Base-by-base conservation (phyloP, 2,888 invertebrate genomes). In the Tridacna gigas region DNA sequence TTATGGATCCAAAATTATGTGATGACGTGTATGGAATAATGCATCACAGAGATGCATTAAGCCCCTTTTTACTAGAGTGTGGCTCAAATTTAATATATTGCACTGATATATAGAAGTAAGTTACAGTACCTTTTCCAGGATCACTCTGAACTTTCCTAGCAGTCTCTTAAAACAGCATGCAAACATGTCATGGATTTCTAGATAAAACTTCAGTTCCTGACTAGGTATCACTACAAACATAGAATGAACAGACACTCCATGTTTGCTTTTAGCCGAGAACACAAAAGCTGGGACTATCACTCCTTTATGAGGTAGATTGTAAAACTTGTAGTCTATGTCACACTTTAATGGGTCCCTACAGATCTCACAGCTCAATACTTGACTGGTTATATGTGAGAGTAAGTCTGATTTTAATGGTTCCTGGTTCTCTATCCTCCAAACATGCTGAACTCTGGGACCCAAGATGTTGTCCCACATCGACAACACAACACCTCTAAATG, bases 401-500 rank as follows among this genome's bases (percentile, higher is more conserved):
- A 90, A 87, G 9, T 91, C 88, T n/a, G 86, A 84, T 25, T 74
- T 67, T 60, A 83, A 61, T 25, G 86, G 79, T 4, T 88, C 78
- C 11, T 82, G 56, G 15, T 89, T 89, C 26, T 85, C 84, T 45
- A 89, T 84, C 45, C 87, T 90, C 94, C 94, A 94, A 2, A 93
- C 89, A 83, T 94, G 93, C 60, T 91, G 89, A 18, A 94, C 89
- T 47, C 92, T 86, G 18, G 94, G 94, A 22, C 94, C 94, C 13
- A 94, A 88, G 78, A 94, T 94, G 80, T 94, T 94, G 86, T 94
- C 94, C 94, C 94, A 94, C 79, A 92, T 90, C 61, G 92, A 91
- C 25, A 94, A 86, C 18, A 93, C 82, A 9, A 94, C 76, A 7
- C 91, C 91, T 45, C 82, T 83, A 28, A 93, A 86, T 74, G 92